These are phyloP conservation scores for Shinisaurus crocodilurus DNA, from an alignment of 2,113 vertebrate species.

Conservation along the genomic window DNA sequence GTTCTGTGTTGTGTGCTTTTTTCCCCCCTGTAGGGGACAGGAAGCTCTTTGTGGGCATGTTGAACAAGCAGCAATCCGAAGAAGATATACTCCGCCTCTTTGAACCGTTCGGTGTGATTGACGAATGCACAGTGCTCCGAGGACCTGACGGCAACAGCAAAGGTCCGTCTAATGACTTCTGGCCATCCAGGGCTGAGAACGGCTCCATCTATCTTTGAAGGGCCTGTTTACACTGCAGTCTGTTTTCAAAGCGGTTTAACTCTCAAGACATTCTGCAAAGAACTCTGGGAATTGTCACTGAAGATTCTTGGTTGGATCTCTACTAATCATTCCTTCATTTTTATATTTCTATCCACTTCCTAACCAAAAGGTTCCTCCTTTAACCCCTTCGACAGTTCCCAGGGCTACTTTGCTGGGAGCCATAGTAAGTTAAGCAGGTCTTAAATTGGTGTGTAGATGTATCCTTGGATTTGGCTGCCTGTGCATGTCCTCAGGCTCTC, in stretches of 20 bases:
- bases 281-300: neutral
- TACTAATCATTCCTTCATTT: neutral
- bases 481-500: neutral
- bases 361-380: neutral
- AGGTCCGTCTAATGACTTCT: constrained; percentile 78
- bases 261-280: neutral
- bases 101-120: constrained; percentile 96
- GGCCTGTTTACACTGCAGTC: neutral
- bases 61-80: constrained; percentile 99
- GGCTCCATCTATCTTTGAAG: neutral
- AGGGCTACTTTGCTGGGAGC: neutral
- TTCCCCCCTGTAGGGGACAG: constrained; percentile 78
- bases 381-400: neutral
- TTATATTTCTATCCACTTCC: neutral
- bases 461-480: neutral
- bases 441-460: neutral
- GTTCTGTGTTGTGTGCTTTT: constrained; percentile 65
- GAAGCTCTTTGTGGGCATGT: constrained; percentile 99
- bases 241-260: neutral
- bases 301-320: neutral
- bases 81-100: constrained; percentile 98
- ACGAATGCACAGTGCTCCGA: constrained; percentile 97
- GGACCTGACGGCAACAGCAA: constrained; percentile 99
- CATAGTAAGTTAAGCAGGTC: neutral
- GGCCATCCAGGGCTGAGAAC: neutral